A percentile compares a stretch with the other conserved stretches of the same genome.
Evolutionary conservation across 2,113 vertebrate genomes (phyloP).

Genomic region (Malurus alboscapulatus): DNA sequence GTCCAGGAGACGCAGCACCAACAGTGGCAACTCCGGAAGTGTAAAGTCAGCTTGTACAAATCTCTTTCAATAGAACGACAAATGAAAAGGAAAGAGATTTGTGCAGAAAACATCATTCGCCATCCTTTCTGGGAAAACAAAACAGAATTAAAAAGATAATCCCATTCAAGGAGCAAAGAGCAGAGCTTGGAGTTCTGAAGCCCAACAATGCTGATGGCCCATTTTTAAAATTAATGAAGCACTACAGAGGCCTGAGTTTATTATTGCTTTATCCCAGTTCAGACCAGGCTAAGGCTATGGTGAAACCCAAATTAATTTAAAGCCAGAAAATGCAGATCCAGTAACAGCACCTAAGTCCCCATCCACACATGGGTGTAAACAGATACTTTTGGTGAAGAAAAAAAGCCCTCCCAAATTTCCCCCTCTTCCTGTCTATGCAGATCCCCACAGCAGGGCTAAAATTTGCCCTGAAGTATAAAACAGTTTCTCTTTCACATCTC

Average conservation of each 20-base stretch:
- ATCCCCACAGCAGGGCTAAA: conserved; percentile 9
- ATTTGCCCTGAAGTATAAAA: not conserved
- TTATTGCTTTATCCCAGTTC: conserved; percentile 68
- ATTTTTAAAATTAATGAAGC: conserved; percentile 5
- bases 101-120: not conserved
- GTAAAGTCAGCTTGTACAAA: conserved; percentile 42
- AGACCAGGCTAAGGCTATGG: conserved; percentile 51
- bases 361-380: conserved; percentile 51
- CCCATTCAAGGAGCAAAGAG: conserved; percentile 26
- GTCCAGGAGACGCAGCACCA: not conserved
- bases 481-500: not conserved
- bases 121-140: conserved; percentile 24
- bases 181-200: not conserved
- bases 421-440: not conserved
- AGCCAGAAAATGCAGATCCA: conserved; percentile 49
- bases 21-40: not conserved
- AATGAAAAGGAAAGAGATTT: conserved; percentile 11
- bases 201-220: not conserved
- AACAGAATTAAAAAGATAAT: not conserved
- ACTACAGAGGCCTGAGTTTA: conserved; percentile 36
- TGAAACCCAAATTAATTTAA: conserved; percentile 50
- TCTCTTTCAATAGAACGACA: not conserved
- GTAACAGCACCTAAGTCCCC: conserved; percentile 60
- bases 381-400: conserved; percentile 18
- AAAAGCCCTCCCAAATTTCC: not conserved